phyloP scores from a whole-genome alignment of 2,888 invertebrate species.

The Erebia palarica region DNA sequence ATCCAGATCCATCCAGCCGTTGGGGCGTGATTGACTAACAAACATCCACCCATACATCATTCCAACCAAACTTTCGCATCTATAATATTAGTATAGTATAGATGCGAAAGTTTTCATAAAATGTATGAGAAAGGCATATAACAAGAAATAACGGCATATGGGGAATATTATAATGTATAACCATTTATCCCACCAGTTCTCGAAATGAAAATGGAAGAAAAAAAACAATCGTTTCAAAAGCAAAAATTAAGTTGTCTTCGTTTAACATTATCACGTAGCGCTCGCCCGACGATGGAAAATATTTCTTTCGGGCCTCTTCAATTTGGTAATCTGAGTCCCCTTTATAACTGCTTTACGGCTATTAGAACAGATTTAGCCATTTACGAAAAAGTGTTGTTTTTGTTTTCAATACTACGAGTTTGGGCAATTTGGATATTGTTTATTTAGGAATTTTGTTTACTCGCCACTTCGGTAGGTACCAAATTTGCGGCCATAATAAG shows the following conservation, averaged over 20 bases:
- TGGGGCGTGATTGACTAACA: too few relatives aligned
- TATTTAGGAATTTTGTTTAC: background rate
- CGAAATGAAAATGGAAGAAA: conserved; percentile 25
- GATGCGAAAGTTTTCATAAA: too few relatives aligned
- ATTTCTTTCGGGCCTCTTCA: conserved; percentile 25
- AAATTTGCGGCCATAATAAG: too few relatives aligned
- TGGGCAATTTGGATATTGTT: background rate
- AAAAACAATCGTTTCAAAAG: conserved; percentile 43
- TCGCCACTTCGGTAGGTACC: background rate
- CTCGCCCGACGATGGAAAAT: conserved; percentile 19
- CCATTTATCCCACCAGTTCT: background rate
- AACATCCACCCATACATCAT: too few relatives aligned
- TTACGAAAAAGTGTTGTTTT: conserved; percentile 18
- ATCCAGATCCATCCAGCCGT: too few relatives aligned
- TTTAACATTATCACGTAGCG: conserved; percentile 42
- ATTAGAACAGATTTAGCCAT: conserved; percentile 23
- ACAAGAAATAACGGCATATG: too few relatives aligned
- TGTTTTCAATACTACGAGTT: conserved; percentile 12
- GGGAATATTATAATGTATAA: too few relatives aligned
- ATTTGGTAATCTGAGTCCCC: conserved; percentile 27
- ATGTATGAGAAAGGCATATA: too few relatives aligned
- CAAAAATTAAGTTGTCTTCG: conserved; percentile 43
- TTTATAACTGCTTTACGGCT: conserved; percentile 24
- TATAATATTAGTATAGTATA: too few relatives aligned
- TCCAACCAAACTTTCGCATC: too few relatives aligned